phyloP scores from a whole-genome alignment of 2,113 vertebrate species.

The Rostratula benghalensis region DNA sequence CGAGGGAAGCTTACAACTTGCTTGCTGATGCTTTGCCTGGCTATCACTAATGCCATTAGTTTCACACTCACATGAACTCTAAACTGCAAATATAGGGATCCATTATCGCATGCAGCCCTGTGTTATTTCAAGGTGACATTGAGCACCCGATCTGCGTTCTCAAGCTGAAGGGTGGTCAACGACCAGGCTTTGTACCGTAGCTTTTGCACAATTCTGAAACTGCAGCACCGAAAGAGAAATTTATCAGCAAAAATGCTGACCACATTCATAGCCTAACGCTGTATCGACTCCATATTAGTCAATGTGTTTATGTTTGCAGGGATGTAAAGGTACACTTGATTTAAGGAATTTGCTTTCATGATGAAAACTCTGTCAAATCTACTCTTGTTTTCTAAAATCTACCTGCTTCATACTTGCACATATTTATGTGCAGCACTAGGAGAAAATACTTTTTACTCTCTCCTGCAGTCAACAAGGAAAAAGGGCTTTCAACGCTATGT shows the following conservation, averaged over 20 bases:
- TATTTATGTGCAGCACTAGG: background rate
- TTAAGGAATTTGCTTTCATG: background rate
- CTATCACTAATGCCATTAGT: background rate
- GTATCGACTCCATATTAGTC: background rate
- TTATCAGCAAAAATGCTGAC: background rate
- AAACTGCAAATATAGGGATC: background rate
- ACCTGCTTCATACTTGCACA: background rate
- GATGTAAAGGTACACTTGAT: background rate
- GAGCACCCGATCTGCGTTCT: background rate
- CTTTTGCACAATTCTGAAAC: background rate
- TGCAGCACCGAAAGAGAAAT: background rate
- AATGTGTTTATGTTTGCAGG: background rate
- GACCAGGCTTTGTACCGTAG: background rate
- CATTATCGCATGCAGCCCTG: background rate
- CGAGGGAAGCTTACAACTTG: background rate
- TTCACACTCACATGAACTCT: background rate
- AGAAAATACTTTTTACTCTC: background rate
- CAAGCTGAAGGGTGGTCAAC: background rate
- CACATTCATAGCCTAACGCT: background rate
- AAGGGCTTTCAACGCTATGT: background rate
- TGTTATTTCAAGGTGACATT: background rate
- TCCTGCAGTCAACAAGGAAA: background rate
- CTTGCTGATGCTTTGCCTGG: background rate
- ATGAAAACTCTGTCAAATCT: background rate
- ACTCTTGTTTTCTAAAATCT: background rate